Conservation (phyloP, 2,113 vertebrate genomes). For the Myiagra hebetior region DNA sequence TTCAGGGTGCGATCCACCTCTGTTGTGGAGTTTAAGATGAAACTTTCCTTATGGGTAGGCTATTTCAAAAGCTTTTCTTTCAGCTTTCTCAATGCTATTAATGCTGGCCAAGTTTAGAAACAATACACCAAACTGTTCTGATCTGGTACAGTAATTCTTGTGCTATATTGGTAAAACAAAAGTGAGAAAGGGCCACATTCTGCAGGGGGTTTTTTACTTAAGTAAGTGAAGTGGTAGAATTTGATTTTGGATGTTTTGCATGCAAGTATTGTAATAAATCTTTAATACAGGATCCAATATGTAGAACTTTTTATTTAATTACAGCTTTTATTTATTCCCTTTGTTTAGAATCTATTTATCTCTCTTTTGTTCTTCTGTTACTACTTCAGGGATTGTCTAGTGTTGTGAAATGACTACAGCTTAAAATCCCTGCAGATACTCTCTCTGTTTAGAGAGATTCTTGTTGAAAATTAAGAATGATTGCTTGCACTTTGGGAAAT, state of each 20-base stretch:
- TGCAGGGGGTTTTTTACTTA: not conserved
- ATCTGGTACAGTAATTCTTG: not conserved
- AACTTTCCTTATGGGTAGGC: not conserved
- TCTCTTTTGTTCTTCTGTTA: not conserved
- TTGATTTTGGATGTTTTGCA: not conserved
- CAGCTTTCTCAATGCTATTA: not conserved
- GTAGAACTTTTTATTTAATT: not conserved
- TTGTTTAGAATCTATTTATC: not conserved
- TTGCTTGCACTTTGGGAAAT: not conserved
- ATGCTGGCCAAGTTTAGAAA: not conserved
- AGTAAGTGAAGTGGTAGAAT: not conserved
- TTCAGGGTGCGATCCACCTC: not conserved
- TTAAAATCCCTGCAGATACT: not conserved
- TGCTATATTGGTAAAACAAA: not conserved
- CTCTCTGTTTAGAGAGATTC: not conserved
- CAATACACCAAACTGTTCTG: not conserved
- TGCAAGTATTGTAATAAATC: not conserved
- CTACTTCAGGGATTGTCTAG: not conserved
- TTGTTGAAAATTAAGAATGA: conserved; percentile 27
- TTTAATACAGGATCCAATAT: not conserved
- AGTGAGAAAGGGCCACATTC: not conserved
- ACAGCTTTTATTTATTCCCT: not conserved
- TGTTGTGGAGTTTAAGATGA: not conserved
- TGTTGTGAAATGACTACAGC: not conserved
- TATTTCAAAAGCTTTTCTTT: not conserved